Evolutionary conservation across 2,797 vertebrate species (phyloP).

Genomic region (Enoplosus armatus): DNA sequence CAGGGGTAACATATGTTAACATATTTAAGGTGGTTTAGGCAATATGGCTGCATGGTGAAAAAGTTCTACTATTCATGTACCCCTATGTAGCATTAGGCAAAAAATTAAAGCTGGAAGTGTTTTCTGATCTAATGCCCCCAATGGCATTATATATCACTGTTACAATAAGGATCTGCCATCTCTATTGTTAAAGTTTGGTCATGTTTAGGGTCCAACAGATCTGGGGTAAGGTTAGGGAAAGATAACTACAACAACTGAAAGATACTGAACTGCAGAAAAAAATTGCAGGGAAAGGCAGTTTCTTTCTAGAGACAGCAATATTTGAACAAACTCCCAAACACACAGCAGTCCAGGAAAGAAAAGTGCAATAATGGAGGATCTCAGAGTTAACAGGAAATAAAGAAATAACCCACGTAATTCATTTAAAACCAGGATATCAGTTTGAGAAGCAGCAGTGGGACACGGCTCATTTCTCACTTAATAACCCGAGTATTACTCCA

Average conservation of each 20-base stretch:
- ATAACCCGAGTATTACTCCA: constrained; percentile 26
- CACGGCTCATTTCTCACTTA: constrained; percentile 47
- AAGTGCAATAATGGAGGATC: not conserved
- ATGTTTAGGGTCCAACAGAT: too few relatives aligned
- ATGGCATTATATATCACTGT: too few relatives aligned
- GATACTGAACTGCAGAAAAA: constrained; percentile 13
- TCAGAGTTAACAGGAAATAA: constrained; percentile 4
- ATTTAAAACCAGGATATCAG: constrained; percentile 24
- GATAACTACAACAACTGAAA: not conserved
- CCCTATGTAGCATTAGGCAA: not conserved
- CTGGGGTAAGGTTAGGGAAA: too few relatives aligned
- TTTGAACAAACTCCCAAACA: not conserved
- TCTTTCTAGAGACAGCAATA: constrained; percentile 1
- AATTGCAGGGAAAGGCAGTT: not conserved
- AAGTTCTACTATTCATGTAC: not conserved
- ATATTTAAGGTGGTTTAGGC: too few relatives aligned
- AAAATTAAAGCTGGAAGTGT: too few relatives aligned
- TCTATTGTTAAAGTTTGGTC: too few relatives aligned
- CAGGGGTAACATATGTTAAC: too few relatives aligned
- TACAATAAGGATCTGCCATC: too few relatives aligned
- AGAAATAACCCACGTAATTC: constrained; percentile 14
- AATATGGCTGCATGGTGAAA: not conserved
- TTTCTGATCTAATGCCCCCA: too few relatives aligned
- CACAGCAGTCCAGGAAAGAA: not conserved
- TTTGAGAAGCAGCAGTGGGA: constrained; percentile 14